A percentile compares a stretch with the other conserved stretches of the same genome.
These are phyloP conservation scores for Troides oblongomaculatus DNA, from an alignment of 2,888 invertebrate species.

Conservation along the genomic window DNA sequence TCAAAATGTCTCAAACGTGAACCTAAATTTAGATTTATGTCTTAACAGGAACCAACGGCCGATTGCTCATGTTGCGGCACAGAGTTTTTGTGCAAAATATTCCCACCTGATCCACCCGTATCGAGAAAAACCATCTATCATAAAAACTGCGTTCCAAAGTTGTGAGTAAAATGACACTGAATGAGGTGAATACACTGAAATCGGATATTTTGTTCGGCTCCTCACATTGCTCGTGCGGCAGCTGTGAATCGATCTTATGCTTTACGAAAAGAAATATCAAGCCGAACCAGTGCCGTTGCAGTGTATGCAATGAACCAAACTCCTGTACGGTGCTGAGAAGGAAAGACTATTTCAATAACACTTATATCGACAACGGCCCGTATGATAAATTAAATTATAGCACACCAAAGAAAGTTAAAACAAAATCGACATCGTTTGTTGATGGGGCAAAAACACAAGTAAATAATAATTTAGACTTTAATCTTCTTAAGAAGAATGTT, in stretches of 20 bases:
- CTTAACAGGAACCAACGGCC: background rate
- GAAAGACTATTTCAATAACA: background rate
- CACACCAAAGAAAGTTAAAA: background rate
- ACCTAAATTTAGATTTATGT: background rate
- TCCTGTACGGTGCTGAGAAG: constrained; percentile 5
- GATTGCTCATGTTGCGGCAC: constrained; percentile 4
- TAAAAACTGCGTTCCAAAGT: constrained; percentile 20
- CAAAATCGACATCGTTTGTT: background rate
- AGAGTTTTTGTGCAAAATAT: background rate
- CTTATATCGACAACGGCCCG: background rate
- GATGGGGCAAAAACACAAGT: background rate
- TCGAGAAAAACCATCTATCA: constrained; percentile 19
- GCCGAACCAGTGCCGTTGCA: constrained; percentile 10
- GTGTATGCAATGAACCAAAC: constrained; percentile 15
- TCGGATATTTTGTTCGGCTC: constrained; percentile 24
- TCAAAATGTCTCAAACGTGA: background rate
- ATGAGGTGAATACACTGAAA: constrained; percentile 16
- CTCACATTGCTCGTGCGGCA: constrained; percentile 48
- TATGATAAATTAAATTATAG: background rate
- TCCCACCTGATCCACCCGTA: background rate
- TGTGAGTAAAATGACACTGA: constrained; percentile 12
- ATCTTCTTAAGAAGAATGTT: constrained; percentile 19
- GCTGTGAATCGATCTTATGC: constrained; percentile 47
- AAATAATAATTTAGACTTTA: constrained; percentile 17
- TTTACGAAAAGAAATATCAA: constrained; percentile 39